These are phyloP conservation scores for Natrix natrix DNA, from an alignment of 2,797 vertebrate species.

Conservation along the genomic window DNA sequence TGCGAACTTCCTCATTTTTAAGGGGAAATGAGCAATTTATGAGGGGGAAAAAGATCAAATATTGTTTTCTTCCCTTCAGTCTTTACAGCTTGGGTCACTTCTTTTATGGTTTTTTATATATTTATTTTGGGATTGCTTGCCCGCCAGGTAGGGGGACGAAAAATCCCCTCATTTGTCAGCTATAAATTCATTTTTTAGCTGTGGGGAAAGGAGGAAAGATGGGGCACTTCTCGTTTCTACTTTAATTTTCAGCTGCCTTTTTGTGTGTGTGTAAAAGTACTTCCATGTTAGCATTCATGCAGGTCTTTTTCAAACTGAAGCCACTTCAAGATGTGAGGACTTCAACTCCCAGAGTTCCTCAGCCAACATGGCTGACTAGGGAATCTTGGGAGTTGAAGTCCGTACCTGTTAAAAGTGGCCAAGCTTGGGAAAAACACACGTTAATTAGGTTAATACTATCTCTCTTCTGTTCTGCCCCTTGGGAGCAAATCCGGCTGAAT, in stretches of 20 bases:
- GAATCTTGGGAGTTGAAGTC: not conserved
- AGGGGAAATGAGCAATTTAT: not conserved
- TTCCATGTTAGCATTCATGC: not conserved
- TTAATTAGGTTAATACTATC: not conserved
- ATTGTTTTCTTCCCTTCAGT: not conserved
- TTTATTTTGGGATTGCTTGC: not conserved
- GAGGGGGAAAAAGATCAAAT: not conserved
- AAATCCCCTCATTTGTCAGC: not conserved
- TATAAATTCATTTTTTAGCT: not conserved
- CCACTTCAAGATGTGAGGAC: not conserved
- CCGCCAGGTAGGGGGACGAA: fast-evolving
- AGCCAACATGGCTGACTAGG: not conserved
- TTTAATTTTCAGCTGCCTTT: not conserved
- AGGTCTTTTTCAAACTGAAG: not conserved
- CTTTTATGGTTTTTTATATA: not conserved
- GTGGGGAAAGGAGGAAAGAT: not conserved
- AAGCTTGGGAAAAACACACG: not conserved
- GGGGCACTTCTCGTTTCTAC: not conserved
- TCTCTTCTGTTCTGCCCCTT: not conserved
- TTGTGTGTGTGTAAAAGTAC: not conserved
- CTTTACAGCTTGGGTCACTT: not conserved
- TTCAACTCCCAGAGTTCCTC: not conserved
- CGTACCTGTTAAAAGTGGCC: not conserved
- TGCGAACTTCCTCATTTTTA: not conserved
- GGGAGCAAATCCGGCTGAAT: too few relatives aligned